phyloP scores from a whole-genome alignment of 2,797 vertebrate species.

The Anomalospiza imberbis region DNA sequence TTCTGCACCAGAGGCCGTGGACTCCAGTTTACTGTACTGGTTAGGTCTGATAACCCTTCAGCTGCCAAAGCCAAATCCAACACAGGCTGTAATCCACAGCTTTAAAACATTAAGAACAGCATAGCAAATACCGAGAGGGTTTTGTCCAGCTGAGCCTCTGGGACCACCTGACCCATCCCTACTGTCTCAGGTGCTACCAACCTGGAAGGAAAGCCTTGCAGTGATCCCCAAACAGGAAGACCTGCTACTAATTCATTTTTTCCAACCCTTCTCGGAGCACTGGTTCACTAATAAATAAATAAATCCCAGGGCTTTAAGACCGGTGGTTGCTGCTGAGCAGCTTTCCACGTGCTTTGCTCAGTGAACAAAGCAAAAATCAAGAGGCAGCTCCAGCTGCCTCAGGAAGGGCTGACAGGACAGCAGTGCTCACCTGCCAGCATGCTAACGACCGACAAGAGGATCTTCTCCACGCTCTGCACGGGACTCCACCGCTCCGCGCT shows the following conservation, averaged over 20 bases:
- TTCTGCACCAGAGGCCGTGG: not conserved
- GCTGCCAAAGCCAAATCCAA: not conserved
- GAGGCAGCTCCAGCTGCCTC: not conserved
- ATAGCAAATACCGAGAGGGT: not conserved
- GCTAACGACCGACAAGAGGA: constrained; percentile 92
- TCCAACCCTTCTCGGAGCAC: not conserved
- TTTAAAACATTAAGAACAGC: not conserved
- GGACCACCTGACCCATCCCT: not conserved
- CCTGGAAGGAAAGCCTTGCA: not conserved
- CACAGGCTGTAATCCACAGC: not conserved
- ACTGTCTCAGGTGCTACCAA: not conserved
- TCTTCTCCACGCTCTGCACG: constrained; percentile 97
- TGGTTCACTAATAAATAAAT: not conserved
- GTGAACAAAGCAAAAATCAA: not conserved
- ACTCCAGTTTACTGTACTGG: not conserved
- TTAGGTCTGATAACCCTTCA: not conserved
- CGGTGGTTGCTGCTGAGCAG: not conserved
- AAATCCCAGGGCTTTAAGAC: not conserved
- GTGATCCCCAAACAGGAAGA: not conserved
- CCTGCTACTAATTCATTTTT: not conserved
- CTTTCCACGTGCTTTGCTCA: not conserved
- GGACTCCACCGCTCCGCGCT: constrained; percentile 97
- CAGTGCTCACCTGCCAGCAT: constrained; percentile 87
- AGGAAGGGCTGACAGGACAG: not conserved
- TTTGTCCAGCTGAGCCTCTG: not conserved